These are phyloP conservation scores for Bos indicus DNA, from an alignment of 2,113 vertebrate genomes.

Conservation along the genomic window DNA sequence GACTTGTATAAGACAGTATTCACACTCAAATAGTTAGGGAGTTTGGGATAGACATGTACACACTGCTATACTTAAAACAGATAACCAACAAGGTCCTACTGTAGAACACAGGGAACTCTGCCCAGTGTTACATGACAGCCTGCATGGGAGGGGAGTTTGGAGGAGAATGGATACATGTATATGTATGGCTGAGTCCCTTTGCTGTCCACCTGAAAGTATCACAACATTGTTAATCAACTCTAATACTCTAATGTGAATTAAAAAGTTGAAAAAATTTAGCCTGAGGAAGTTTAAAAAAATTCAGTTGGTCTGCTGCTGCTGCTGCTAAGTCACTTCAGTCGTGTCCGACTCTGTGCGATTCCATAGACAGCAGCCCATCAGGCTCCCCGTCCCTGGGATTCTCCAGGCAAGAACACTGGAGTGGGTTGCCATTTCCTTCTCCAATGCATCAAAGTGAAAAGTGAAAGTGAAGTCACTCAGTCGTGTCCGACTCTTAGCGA, in stretches of 20 bases:
- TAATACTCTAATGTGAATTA: not conserved
- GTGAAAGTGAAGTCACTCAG: too few species aligned
- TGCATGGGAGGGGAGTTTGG: not conserved
- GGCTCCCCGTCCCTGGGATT: too few species aligned
- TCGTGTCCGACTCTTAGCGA: too few species aligned
- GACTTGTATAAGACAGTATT: not conserved
- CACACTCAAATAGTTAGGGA: not conserved
- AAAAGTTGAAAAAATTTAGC: not conserved
- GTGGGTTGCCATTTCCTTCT: too few species aligned
- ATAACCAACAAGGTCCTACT: not conserved
- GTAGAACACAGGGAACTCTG: not conserved
- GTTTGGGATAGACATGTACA: not conserved
- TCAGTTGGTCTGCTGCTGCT: not conserved
- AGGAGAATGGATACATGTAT: not conserved
- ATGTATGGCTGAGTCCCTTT: not conserved
- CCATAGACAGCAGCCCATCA: too few species aligned
- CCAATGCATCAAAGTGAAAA: too few species aligned
- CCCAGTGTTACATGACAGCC: not conserved
- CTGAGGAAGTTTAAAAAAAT: not conserved
- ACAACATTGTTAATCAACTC: not conserved
- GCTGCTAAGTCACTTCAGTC: too few species aligned
- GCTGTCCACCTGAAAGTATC: not conserved
- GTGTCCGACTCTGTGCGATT: too few species aligned
- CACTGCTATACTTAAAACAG: not conserved
- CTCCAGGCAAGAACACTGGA: too few species aligned